phyloP scores from a whole-genome alignment of 2,888 invertebrate species.

The Hoplodrina ambigua region DNA sequence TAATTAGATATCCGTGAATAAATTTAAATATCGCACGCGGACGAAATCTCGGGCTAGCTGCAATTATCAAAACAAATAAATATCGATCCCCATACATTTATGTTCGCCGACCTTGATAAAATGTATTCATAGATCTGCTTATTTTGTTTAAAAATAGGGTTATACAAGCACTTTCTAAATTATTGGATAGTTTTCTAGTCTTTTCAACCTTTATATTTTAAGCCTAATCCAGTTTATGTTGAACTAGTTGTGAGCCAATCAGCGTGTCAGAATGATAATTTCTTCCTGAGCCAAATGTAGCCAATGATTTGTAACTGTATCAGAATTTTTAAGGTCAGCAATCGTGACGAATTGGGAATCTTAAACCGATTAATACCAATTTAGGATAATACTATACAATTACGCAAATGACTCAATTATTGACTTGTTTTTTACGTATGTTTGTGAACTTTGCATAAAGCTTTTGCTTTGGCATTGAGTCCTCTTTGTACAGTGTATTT shows the following conservation, averaged over 20 bases:
- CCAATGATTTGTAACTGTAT: constrained; percentile 35
- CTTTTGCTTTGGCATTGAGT: too few relatives aligned
- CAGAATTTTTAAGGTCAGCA: constrained; percentile 10
- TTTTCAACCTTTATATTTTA: constrained; percentile 9
- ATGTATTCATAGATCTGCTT: too few relatives aligned
- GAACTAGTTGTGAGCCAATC: constrained; percentile 30
- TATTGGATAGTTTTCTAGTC: constrained; percentile 21
- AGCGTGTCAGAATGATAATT: constrained; percentile 10
- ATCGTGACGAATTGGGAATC: constrained; percentile 52
- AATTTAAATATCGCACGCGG: too few relatives aligned
- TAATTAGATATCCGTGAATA: too few relatives aligned
- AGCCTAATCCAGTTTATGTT: constrained; percentile 6
- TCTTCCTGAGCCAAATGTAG: constrained; percentile 31
- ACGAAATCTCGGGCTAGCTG: too few relatives aligned
- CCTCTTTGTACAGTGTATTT: too few relatives aligned
- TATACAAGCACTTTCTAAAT: constrained; percentile 28
- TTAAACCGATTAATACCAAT: constrained; percentile 39
- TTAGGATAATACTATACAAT: constrained; percentile 36
- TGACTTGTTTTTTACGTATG: constrained; percentile 7
- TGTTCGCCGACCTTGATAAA: too few relatives aligned
- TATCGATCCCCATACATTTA: too few relatives aligned
- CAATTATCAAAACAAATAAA: too few relatives aligned
- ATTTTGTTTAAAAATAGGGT: too few relatives aligned
- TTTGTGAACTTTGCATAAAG: too few relatives aligned
- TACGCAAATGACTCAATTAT: constrained; percentile 41